Evolutionary conservation across 2,113 vertebrate genomes (phyloP).

Genomic region (Sarotherodon lohbergeri): DNA sequence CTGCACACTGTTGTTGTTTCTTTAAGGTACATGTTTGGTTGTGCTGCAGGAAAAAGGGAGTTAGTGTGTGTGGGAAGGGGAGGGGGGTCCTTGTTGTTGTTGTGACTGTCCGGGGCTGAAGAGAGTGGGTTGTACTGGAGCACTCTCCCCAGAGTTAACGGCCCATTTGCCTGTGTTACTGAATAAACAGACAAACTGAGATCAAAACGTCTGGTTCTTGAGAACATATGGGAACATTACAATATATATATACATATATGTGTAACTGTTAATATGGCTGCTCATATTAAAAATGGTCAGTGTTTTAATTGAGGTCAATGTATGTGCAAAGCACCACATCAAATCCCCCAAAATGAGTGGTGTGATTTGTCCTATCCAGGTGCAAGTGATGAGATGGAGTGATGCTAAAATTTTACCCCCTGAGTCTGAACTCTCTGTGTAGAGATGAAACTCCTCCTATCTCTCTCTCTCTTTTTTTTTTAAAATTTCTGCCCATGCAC

Average conservation of each 20-base stretch:
- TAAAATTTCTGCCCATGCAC: accelerated
- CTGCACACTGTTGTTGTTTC: not conserved
- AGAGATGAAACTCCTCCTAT: not conserved
- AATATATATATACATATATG: not conserved
- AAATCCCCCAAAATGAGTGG: not conserved
- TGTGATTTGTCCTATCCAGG: not conserved
- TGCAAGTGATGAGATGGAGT: not conserved
- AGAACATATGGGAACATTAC: not conserved
- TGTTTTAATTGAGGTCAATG: not conserved
- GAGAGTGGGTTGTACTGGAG: not conserved
- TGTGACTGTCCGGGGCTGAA: not conserved
- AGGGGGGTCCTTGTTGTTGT: not conserved
- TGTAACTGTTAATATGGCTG: not conserved
- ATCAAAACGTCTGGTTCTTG: not conserved
- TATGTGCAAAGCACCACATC: not conserved
- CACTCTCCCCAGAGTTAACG: not conserved
- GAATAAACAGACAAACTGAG: not conserved
- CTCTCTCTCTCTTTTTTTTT: not conserved
- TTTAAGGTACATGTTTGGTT: not conserved
- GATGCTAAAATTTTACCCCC: not conserved
- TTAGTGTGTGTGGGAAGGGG: not conserved
- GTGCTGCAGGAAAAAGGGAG: not conserved
- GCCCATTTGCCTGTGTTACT: not conserved
- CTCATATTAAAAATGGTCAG: not conserved
- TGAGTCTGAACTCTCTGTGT: not conserved